Evolutionary conservation across 2,797 vertebrate genomes (phyloP).

Genomic region (Rhabdomys pumilio): DNA sequence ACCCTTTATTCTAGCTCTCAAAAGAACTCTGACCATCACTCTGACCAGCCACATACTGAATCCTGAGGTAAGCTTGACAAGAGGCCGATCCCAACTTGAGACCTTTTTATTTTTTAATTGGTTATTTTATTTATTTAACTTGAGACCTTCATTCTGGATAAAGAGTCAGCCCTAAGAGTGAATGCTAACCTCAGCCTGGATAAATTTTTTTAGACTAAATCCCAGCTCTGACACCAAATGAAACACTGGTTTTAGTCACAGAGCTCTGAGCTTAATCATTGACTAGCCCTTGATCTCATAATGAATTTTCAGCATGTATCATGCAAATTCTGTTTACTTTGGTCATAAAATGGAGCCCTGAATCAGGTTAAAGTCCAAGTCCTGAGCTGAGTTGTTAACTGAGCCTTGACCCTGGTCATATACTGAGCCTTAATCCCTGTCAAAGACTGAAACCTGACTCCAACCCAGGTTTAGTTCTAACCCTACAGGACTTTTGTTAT

Average conservation of each 20-base stretch:
- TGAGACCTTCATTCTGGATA: not conserved
- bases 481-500: not conserved
- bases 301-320: not conserved
- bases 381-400: not conserved
- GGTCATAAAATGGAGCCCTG: not conserved
- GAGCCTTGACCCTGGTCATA: not conserved
- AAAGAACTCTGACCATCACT: not conserved
- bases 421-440: not conserved
- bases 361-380: not conserved
- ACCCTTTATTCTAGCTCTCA: not conserved
- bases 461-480: not conserved
- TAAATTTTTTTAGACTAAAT: not conserved
- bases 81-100: constrained; percentile 20
- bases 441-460: not conserved
- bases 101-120: not conserved
- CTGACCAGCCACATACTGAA: not conserved
- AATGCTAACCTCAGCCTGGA: not conserved
- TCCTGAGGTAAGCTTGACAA: not conserved
- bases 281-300: constrained; percentile 47
- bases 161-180: constrained; percentile 6
- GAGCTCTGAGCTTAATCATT: not conserved
- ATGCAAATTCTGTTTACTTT: constrained; percentile 2
- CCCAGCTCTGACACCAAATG: not conserved
- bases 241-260: constrained; percentile 7
- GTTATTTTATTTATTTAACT: too few species aligned